Base-by-base conservation (phyloP, 2,797 vertebrate species). In the Xiphophorus birchmanni region DNA sequence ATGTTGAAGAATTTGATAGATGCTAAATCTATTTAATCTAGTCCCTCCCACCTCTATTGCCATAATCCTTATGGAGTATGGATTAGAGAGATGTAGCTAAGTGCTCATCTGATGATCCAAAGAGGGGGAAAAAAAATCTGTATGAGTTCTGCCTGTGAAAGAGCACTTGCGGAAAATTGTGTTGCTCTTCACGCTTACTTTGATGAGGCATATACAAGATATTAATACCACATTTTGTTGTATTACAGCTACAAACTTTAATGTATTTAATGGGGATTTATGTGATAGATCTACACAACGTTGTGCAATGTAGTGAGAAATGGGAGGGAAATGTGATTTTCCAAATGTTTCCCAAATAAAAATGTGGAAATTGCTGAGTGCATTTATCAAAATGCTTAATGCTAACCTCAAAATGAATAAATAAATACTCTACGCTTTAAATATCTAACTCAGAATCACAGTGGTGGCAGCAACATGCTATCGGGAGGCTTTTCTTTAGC, bases 21-120 rank as follows among this genome's bases (percentile, higher is more conserved):
- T 87, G 85, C 84, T 79, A 92, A 94, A 93, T 93, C 83, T 92
- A 89, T 80, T 92, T 92, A 94, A 94, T 94, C 94, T 89, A 90
- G 89, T 90, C 80, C 87, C 85, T 75, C 76, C 85, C 90, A 86
- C 92, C 86, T 91, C 92, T 82, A 94, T 95, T 93, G 93, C 93
- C 86, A 87, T 96, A 96, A 96, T 96, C 95, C 92, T 82, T 69
- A 74, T 88, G 78, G 90, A 93, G 90, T 91, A 92, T 94, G 94
- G 94, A 96, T 96, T 95, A 95, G 88, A 92, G 91, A 88, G 92
- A 86, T 91, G 86, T 81, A 81, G 90, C 90, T 92, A 93, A 96
- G 90, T 95, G 94, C 94, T 95, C 83, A 78, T 90, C 26, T 72
- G 42, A 78, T 89, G 92, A 94, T 86, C 76, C 80, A 17, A 80